Base-by-base conservation (phyloP, 2,888 invertebrate species). In the Caenorhabditis zanzibari region DNA sequence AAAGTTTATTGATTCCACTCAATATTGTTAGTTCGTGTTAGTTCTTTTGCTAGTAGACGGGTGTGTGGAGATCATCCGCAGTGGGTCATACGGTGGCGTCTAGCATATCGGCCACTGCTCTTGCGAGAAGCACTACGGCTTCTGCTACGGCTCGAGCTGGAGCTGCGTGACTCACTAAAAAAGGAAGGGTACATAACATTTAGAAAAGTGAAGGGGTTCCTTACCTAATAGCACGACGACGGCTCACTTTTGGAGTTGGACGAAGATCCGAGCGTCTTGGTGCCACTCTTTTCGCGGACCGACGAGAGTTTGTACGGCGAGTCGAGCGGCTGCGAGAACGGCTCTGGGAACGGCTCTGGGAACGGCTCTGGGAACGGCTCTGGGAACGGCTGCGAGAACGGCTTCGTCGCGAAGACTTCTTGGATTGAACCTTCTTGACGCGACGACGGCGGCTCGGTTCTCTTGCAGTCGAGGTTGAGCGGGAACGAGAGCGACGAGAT, bases 391-490 rank as follows among this genome's bases (percentile, higher is more conserved):
- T 32, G 32, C 32, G 32, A 12, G 38, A 12, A 12, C 12, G 38
- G 6, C 38, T 38, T 38, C 38, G 12, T 2, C 10, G 12, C 38
- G 38, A 38, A n/a, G n/a, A n/a, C n/a, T n/a, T n/a, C n/a, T n/a
- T n/a, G n/a, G n/a, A n/a, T n/a, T n/a, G n/a, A n/a, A n/a, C n/a
- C 38, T 6, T 10, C 38, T 49, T 5, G 19, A 19, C 59, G 32
- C 35, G 35, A 24, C 41, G 61, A 24, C 61, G 61, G 28, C 26
- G 63, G 28, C 63, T 63, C 44, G 63, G 56, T 44, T 52, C 54
- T 66, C 38, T 66, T 32, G 66, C 52, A 66, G 66, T 66, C 2
- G 66, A 66, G 12, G n/a, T 19, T 3, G 66, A 66, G 12, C 52
- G 66, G 6, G 49, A 66, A 9, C 49, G 66, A 14, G 35, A 32